Evolutionary conservation across 2,113 vertebrate species (phyloP).

Genomic region (Turnix velox): DNA sequence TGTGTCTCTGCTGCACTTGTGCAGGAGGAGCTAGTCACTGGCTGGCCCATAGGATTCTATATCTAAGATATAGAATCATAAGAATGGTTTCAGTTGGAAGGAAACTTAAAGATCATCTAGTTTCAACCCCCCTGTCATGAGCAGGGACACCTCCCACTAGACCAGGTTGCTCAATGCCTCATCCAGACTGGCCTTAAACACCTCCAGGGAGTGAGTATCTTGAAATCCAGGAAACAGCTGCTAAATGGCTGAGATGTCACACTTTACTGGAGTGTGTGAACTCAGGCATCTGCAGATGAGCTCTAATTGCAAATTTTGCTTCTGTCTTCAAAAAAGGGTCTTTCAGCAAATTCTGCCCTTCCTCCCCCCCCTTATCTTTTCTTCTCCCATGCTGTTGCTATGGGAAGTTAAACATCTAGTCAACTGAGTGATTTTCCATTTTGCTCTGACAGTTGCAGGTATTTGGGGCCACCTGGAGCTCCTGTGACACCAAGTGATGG

Average conservation of each 20-base stretch:
- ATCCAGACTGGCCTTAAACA: no score
- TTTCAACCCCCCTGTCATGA: no score
- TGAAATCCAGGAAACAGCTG: conserved; percentile 20
- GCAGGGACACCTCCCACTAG: no score
- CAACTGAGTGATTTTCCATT: background rate
- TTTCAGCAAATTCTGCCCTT: background rate
- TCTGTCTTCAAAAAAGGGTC: background rate
- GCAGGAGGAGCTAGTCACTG: background rate
- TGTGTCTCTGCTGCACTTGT: background rate
- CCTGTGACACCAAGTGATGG: background rate
- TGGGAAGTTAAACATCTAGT: background rate
- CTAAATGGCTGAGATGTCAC: background rate
- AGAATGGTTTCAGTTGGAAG: no score
- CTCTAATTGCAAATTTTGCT: background rate
- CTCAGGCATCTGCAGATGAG: background rate
- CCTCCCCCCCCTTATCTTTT: background rate
- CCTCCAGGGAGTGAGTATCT: no score
- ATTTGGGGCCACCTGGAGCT: background rate
- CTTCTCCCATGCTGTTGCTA: background rate
- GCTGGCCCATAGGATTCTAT: background rate
- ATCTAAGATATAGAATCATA: no score
- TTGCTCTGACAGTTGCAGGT: background rate
- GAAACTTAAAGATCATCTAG: no score
- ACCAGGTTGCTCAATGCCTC: no score
- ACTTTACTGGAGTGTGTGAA: background rate